Base-by-base conservation (phyloP, 2,888 invertebrate species). In the Philonicus albiceps region DNA sequence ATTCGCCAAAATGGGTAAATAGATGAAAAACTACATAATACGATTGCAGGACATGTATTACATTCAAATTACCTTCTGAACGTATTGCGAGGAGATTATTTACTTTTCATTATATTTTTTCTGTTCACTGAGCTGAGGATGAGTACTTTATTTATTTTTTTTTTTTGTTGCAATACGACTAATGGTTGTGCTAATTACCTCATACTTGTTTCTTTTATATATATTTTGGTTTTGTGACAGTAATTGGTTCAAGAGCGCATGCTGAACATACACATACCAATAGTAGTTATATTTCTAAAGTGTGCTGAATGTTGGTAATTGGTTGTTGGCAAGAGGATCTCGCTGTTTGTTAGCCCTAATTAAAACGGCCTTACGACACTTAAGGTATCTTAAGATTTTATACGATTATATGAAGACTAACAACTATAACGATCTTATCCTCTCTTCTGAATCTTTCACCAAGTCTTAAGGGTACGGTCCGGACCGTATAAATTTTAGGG, bases 1-100 rank as follows among this genome's bases (percentile, higher is more conserved):
- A 95, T 96, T 94, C 95, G 94, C 93, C 94, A 94, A 93, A 94
- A 94, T 93, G 96, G 96, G 95, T 95, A 95, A 94, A 95, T 95
- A 93, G 91, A 90, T 89, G 89, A 53, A 55, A 75, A 53, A 86
- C 27, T 55, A 53, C 74, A 76, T 86, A 84, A 83, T 83, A 83
- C 19, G 19, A 72, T 78, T 43, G 43, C 40, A 27, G 43, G 43
- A 78, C n/a, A 43, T 22, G 40, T 49, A 49, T 37, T 74, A 19
- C 27, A 31, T 74, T 74, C 74, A 81, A 49, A 81, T 16, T 53
- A 53, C 27, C 37, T 64, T 22, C 64, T 64, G 22, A 64, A 87
- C 88, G 87, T 78, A 30, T 49, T 43, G 27, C 37, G 27, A 78
- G 37, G 75, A 75, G 75, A 75, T 74, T 31, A 75, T 75, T 37